Evolutionary conservation across 2,797 vertebrate genomes (phyloP), one percentile per base, ranked within the genome.

Genomic region (Myotis planiceps): DNA sequence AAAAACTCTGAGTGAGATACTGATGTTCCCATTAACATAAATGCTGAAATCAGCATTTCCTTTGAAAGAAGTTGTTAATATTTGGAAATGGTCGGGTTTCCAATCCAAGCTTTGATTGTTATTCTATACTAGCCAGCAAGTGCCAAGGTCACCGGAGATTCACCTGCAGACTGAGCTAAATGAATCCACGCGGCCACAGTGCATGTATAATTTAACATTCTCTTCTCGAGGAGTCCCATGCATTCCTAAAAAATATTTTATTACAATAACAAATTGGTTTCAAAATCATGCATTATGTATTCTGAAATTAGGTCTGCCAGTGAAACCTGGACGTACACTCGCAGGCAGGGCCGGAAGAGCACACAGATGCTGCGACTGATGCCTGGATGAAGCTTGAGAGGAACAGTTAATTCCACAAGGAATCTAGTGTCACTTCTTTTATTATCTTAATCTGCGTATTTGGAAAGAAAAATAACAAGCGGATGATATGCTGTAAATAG

Each of bases 231-330:
- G 94, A 98, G 98, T 97, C 98, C 98, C 97, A 96, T 98, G 98
- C 98, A 98, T 98, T 97, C 98, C 98, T 98, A 98, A 98, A 98
- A 99, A 98, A 99, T 98, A 98, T 99, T 99, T 99, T 99, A 99
- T 99, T 99, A 98, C 98, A 99, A 98, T 98, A 99, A 99, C 98
- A 99, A 99, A 99, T 99, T 98, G 98, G 98, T 98, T 99, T 98
- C 98, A 98, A 98, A 99, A 98, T 98, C 98, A 98, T 98, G 98
- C 98, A 99, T 99, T 98, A 99, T 99, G 98, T 98, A 99, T 99
- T 98, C 98, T 96, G 98, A 98, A 98, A 99, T 99, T 98, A 99
- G 98, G 98, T 98, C 98, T 98, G 98, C 98, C 98, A 96, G 96
- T 53, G 97, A 98, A 98, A 98, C 97, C 97, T 91, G 96, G 97